A percentile compares a stretch with the other conserved stretches of the same genome.
Evolutionary conservation across 2,797 vertebrate species (phyloP).

Genomic region (Melanotaenia pygmaea): DNA sequence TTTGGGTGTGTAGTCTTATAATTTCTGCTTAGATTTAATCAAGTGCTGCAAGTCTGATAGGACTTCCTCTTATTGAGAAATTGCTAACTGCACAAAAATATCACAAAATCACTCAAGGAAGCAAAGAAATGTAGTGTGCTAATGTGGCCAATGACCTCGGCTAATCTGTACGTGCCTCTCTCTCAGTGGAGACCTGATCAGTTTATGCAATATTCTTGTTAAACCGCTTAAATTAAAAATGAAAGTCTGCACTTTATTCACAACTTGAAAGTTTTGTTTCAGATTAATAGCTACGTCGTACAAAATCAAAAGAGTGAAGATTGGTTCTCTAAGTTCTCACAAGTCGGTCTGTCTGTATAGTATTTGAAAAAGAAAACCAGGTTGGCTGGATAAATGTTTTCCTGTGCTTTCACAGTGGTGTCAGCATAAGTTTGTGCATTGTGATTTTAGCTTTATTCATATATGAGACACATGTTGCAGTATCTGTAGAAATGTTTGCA

Average conservation of each 20-base stretch:
- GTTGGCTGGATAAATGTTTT: not conserved
- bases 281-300: not conserved
- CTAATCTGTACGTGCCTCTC: not conserved
- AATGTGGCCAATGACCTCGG: not conserved
- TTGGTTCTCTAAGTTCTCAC: not conserved
- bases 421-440: not conserved
- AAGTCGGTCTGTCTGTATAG: not conserved
- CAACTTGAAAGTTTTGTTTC: not conserved
- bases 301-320: not conserved
- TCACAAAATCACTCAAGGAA: not conserved
- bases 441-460: not conserved
- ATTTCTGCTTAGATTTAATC: not conserved
- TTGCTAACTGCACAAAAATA: not conserved
- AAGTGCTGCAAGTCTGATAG: not conserved
- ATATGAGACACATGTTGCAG: not conserved
- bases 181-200: not conserved
- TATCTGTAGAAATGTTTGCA: not conserved
- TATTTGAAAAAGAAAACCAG: not conserved
- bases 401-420: not conserved
- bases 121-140: not conserved
- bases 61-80: not conserved
- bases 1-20: not conserved
- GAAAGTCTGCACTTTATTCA: no score
- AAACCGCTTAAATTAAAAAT: not conserved
- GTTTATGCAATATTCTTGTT: not conserved